Base-by-base conservation (phyloP, 2,797 vertebrate genomes). In the Enteromius unitaeniatus region DNA sequence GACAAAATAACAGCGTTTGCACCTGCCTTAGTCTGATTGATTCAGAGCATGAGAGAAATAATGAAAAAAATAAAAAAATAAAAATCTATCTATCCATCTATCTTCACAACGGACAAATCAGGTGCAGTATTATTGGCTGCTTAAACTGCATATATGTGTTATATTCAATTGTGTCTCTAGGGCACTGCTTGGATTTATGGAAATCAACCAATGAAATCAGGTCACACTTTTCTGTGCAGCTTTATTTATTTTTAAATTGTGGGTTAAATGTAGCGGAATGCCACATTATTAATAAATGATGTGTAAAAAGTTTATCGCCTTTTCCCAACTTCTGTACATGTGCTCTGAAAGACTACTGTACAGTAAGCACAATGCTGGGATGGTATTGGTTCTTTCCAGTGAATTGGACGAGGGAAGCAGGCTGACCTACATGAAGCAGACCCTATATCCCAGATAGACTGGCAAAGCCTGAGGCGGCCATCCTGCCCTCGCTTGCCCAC, bases 351-450 rank as follows among this genome's bases (percentile, higher is more conserved):
- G 23, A 68, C 15, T 68, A 26, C 3, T 64, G 37, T 70, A 51
- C 37, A 78, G 51, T 28, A 78, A 72, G 34, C 28, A 28, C 60
- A 40, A 53, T 8, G 15, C 17, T 70, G 10, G 42, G 37, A 76
- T 47, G 21, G 72, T 75, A 68, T 68, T 82, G 72, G 87, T 80
- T 45, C 64, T 45, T 51, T 78, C 53, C 70, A 84, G 72, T 40
- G 13, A 77, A 72, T 74, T 81, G 78, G 83, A 75, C 34, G n/a
- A 83, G 62, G 53, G 68, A 83, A 89, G 89, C 91, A 91, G 91
- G 90, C 87, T 93, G 93, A 94, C 93, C 94, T 95, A 94, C 90
- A 95, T 95, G 92, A 90, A 88, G 93, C 91, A 93, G 92, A 91
- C 90, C 84, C 23, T 87, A 72, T 72, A 92, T 88, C 90, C 93